These are phyloP conservation scores for Aphaenogaster floridana DNA, from an alignment of 1,140 invertebrate genomes.

Conservation along the genomic window DNA sequence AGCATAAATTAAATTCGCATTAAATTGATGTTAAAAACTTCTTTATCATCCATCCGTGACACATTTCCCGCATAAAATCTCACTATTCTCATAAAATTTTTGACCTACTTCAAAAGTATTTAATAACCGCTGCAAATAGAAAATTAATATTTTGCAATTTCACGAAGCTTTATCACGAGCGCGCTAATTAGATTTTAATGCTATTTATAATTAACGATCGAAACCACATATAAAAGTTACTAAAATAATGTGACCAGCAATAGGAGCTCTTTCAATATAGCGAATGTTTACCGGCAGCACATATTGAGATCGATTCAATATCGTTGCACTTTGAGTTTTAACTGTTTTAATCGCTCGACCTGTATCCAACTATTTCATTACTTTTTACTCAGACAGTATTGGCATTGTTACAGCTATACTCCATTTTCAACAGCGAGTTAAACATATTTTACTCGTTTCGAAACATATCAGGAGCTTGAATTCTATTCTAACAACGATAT, in stretches of 20 bases:
- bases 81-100: conserved; percentile 28
- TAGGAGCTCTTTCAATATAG: conserved; percentile 32
- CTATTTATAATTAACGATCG: conserved; percentile 44
- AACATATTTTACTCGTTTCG: background rate
- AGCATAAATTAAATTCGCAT: conserved; percentile 25
- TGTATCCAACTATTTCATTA: conserved; percentile 12
- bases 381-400: background rate
- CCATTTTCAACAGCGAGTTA: background rate
- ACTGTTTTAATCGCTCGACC: conserved; percentile 28
- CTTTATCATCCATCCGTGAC: conserved; percentile 2
- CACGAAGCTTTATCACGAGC: conserved; percentile 15
- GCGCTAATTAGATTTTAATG: conserved; percentile 42
- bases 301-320: conserved; percentile 12
- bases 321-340: conserved; percentile 21
- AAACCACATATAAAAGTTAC: background rate
- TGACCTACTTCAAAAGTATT: conserved; percentile 20
- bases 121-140: background rate
- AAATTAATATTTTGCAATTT: conserved; percentile 37
- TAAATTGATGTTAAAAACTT: conserved; percentile 33
- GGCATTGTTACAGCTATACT: background rate
- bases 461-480: background rate
- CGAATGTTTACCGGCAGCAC: background rate
- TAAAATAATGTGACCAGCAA: background rate
- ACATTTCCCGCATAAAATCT: conserved; percentile 10
- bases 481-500: background rate